A percentile compares a stretch with the other conserved stretches of the same genome.
Evolutionary conservation across 92 coral and sea anemone species (phyloP).

Genomic region (Pocillopora meandrina): DNA sequence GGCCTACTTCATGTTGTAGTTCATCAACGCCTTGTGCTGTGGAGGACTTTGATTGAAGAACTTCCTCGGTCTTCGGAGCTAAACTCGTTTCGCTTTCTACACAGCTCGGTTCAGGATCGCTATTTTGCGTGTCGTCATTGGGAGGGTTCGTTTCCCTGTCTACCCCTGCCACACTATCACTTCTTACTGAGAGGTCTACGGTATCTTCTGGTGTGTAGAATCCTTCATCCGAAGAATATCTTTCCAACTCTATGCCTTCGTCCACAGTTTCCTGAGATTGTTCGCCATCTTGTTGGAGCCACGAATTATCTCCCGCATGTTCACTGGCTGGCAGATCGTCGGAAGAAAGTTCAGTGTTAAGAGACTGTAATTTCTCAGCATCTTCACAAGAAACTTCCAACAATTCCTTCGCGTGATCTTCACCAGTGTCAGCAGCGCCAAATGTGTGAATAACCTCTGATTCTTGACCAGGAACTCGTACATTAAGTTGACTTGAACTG

Average conservation of each 20-base stretch:
- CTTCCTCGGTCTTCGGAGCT: not conserved
- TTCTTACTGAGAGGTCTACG: not conserved
- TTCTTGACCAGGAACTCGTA: not conserved
- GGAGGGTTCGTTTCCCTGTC: not conserved
- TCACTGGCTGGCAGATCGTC: not conserved
- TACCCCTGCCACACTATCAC: not conserved
- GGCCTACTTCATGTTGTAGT: not conserved
- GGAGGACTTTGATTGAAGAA: not conserved
- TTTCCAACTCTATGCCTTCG: not conserved
- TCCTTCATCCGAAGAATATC: conserved; percentile 21
- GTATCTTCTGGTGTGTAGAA: conserved; percentile 11
- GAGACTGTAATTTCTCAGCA: conserved; percentile 7
- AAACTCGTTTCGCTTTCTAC: not conserved
- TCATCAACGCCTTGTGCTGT: not conserved
- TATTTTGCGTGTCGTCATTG: not conserved
- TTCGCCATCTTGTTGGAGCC: not conserved
- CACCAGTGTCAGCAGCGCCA: not conserved
- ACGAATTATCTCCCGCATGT: not conserved
- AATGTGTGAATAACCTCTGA: not conserved
- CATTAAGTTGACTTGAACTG: not conserved
- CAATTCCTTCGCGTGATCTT: not conserved
- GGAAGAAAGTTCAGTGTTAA: not conserved
- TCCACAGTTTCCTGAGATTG: not conserved
- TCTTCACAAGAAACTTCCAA: not conserved
- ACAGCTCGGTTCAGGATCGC: not conserved